phyloP scores from a whole-genome alignment of 2,888 invertebrate genomes.

The Watsonalla binaria region DNA sequence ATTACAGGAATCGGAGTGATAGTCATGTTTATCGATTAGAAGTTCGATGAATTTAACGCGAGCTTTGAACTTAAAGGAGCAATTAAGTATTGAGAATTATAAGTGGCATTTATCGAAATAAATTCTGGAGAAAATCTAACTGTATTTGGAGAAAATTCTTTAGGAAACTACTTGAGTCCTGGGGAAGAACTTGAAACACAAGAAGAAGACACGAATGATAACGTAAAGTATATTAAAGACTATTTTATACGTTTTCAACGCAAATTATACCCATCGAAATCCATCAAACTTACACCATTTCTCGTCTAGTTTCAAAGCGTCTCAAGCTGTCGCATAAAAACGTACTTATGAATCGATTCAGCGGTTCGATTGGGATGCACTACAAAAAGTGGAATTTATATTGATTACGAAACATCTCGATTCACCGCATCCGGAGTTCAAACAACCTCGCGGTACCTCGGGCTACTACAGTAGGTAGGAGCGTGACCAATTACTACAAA shows the following conservation, averaged over 20 bases:
- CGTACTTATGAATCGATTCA: background rate
- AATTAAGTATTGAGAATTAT: background rate
- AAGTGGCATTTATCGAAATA: too few relatives aligned
- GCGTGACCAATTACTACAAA: constrained; percentile 1
- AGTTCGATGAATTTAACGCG: background rate
- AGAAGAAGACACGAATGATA: too few relatives aligned
- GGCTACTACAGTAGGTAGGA: background rate
- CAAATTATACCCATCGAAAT: too few relatives aligned
- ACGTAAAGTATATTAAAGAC: too few relatives aligned
- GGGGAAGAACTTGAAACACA: too few relatives aligned
- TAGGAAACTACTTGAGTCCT: too few relatives aligned
- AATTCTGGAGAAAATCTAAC: too few relatives aligned
- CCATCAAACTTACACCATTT: too few relatives aligned
- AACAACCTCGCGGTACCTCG: background rate
- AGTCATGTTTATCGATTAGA: background rate
- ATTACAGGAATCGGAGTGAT: background rate
- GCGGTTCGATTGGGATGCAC: background rate
- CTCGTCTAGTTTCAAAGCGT: too few relatives aligned
- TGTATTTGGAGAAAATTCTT: too few relatives aligned
- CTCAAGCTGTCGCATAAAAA: background rate
- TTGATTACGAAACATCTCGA: background rate
- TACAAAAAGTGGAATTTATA: background rate
- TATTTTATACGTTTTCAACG: too few relatives aligned
- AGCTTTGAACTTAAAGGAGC: background rate
- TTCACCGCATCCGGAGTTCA: constrained; percentile 1